Evolutionary conservation across 2,888 invertebrate species (phyloP), one percentile per base, ranked within the genome.

Genomic region (Caenorhabditis zanzibari): DNA sequence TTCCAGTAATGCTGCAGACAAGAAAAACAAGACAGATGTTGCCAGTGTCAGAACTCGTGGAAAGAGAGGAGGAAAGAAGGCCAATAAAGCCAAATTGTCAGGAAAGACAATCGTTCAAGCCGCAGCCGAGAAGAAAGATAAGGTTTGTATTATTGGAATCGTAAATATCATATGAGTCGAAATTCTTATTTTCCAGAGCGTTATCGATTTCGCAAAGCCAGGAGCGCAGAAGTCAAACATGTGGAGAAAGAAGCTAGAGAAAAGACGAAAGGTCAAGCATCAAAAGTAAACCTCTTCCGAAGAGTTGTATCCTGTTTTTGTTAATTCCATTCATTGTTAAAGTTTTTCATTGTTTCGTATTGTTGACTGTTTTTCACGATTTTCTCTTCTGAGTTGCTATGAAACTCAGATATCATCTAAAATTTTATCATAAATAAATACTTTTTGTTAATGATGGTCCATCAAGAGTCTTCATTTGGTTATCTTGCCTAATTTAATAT

Each of bases 201-300:
- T 88, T 19, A 89, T 90, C 28, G 89, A 90, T 26, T 86, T 87
- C 72, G 85, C 85, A 19, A 87, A 85, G 16, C 81, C 80, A 64
- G 81, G 80, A 24, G 86, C 85, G 26, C 76, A 86, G 28, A 88
- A 88, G 75, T 77, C 81, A 72, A 90, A 90, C 64, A 90, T 90
- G 90, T 90, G 90, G 90, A 85, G 88, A 75, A 91, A 91, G 86
- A 91, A 91, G 80, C 81, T 91, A 59, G 88, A 90, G 61, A 91
- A 91, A 80, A 86, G 88, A 79, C 85, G 88, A 66, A 90, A 90
- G 79, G 80, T 85, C 58, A 91, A 91, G 74, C 91, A 91, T 73
- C 91, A 91, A 81, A 72, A 81, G 64, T 84, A 75, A 69, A 69
- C 16, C 5, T 14, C 47, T 49, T 26, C 44, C 12, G 2, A 26